Evolutionary conservation across 2,888 invertebrate genomes (phyloP).

Genomic region (Maniola hyperantus): DNA sequence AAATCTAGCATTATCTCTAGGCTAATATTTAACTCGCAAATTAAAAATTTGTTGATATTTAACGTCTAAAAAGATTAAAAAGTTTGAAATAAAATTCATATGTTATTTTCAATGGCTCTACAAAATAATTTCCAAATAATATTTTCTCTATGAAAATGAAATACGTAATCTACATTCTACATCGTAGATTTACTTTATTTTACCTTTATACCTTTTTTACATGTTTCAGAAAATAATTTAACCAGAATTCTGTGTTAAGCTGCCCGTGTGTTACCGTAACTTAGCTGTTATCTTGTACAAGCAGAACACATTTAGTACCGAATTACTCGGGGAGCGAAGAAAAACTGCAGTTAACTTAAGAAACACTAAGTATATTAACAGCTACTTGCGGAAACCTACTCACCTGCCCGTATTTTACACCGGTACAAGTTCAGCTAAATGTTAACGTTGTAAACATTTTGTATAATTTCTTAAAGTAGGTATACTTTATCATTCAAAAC

Average conservation of each 20-base stretch:
- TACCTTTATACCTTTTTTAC: background rate
- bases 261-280: background rate
- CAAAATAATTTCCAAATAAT: too few relatives aligned
- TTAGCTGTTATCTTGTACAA: slow-evolving; percentile 11
- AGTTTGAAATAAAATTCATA: too few relatives aligned
- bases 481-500: too few relatives aligned
- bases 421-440: background rate
- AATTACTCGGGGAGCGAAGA: slow-evolving; percentile 19
- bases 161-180: background rate
- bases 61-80: too few relatives aligned
- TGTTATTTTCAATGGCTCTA: too few relatives aligned
- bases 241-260: background rate
- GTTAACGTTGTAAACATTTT: too few relatives aligned
- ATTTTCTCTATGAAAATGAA: background rate
- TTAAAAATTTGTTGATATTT: too few relatives aligned
- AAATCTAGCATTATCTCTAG: too few relatives aligned
- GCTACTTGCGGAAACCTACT: slow-evolving; percentile 1
- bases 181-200: background rate
- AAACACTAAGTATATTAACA: slow-evolving; percentile 7
- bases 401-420: background rate
- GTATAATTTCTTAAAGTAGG: too few relatives aligned
- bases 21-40: too few relatives aligned
- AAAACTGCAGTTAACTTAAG: slow-evolving; percentile 19
- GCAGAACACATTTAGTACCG: slow-evolving; percentile 14
- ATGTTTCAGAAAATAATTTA: background rate